phyloP scores from a whole-genome alignment of 2,888 invertebrate species.

The Acleris holmiana region DNA sequence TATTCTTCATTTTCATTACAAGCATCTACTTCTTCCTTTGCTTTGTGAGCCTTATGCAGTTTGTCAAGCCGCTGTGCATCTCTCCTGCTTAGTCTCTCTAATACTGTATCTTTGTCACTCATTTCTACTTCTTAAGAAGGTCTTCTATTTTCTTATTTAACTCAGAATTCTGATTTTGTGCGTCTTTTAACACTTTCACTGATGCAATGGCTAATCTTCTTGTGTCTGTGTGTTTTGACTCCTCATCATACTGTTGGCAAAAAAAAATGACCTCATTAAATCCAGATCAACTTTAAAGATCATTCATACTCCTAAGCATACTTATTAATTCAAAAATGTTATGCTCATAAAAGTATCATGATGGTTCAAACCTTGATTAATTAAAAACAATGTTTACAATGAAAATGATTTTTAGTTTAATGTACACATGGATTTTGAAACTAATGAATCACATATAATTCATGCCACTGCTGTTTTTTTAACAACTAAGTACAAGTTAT shows the following conservation, averaged over 20 bases:
- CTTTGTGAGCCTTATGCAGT: constrained; percentile 86
- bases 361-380: constrained; percentile 67
- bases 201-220: constrained; percentile 60
- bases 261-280: constrained; percentile 4
- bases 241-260: constrained; percentile 66
- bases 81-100: constrained; percentile 80
- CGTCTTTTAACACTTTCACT: constrained; percentile 73
- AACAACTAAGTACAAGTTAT: too few relatives aligned
- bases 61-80: constrained; percentile 87
- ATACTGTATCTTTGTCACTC: constrained; percentile 72
- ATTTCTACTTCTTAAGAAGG: constrained; percentile 73
- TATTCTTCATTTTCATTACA: constrained; percentile 88
- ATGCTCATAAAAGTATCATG: constrained; percentile 40
- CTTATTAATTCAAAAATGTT: too few relatives aligned
- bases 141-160: constrained; percentile 77
- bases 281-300: too few relatives aligned
- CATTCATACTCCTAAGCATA: too few relatives aligned
- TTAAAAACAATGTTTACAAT: constrained; percentile 12
- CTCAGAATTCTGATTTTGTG: constrained; percentile 72
- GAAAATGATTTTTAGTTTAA: background rate
- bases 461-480: too few relatives aligned
- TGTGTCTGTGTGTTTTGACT: constrained; percentile 66
- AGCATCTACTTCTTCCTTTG: constrained; percentile 85
- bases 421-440: background rate
- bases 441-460: background rate